A percentile compares a stretch with the other conserved stretches of the same genome.
Conservation (phyloP, 2,888 invertebrate genomes). For the Luffia ferchaultella region DNA sequence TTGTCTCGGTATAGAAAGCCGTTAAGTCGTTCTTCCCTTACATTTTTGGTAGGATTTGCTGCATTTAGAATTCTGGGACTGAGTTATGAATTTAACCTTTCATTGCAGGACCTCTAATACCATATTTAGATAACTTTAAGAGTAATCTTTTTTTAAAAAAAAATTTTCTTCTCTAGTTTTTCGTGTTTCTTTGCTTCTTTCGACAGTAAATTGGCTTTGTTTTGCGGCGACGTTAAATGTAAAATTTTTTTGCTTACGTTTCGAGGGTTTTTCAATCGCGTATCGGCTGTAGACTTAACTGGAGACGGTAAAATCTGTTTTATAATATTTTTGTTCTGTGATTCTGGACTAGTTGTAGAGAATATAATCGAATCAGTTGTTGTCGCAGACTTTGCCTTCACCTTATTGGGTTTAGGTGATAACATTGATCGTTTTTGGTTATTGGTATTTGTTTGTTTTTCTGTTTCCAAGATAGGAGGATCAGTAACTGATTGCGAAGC, state of each 20-base stretch:
- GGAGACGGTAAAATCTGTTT: constrained; percentile 1
- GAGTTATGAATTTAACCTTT: too few species aligned
- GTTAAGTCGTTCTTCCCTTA: too few species aligned
- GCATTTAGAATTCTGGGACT: too few species aligned
- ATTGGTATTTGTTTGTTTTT: constrained; percentile 7
- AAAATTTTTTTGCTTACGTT: constrained; percentile 8
- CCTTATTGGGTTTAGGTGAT: constrained; percentile 2
- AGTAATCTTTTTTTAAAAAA: background rate
- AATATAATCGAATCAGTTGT: constrained; percentile 6
- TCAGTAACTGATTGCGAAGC: background rate
- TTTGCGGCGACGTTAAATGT: constrained; percentile 8
- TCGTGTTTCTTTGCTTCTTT: too few species aligned
- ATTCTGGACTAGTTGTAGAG: background rate
- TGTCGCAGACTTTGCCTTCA: too few species aligned
- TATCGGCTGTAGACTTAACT: background rate
- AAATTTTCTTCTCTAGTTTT: background rate
- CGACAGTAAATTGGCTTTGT: constrained; percentile 6
- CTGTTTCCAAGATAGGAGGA: background rate
- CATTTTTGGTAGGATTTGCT: too few species aligned
- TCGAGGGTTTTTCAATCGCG: background rate
- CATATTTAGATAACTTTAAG: too few species aligned
- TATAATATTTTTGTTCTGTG: background rate
- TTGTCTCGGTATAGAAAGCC: too few species aligned
- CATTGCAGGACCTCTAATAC: too few species aligned
- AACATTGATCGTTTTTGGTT: too few species aligned